A percentile compares a stretch with the other conserved stretches of the same genome.
phyloP scores from a whole-genome alignment of 1,140 invertebrate species.

The Halesus radiatus region DNA sequence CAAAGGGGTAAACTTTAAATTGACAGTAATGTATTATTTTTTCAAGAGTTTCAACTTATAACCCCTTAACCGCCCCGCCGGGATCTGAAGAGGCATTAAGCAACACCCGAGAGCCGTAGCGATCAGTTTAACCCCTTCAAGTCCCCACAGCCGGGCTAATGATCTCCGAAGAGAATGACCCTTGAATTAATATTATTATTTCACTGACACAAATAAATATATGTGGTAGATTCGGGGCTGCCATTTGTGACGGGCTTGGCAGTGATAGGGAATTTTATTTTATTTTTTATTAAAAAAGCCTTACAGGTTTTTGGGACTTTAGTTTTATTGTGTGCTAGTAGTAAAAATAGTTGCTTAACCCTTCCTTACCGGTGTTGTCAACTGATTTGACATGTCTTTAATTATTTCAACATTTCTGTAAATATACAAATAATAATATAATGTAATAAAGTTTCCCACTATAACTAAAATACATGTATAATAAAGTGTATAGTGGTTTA shows the following conservation, averaged over 20 bases:
- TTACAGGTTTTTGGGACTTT: no score
- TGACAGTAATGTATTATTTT: slow-evolving; percentile 13
- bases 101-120: slow-evolving; percentile 25
- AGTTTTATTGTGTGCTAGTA: no score
- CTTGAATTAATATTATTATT: slow-evolving; percentile 58
- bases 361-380: no score
- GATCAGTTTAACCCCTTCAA: slow-evolving; percentile 54
- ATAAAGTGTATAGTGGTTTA: no score
- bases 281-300: no score
- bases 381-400: no score
- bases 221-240: slow-evolving; percentile 31
- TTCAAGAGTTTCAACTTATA: slow-evolving; percentile 6
- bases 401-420: no score
- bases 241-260: slow-evolving; percentile 35
- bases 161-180: slow-evolving; percentile 57
- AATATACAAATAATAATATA: no score
- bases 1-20: background rate
- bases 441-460: no score
- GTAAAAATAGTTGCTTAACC: no score
- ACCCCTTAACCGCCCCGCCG: background rate
- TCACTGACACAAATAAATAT: slow-evolving; percentile 53
- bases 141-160: slow-evolving; percentile 49
- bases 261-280: background rate
- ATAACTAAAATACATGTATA: no score
- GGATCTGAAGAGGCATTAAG: slow-evolving; percentile 21